phyloP scores from a whole-genome alignment of 2,888 invertebrate genomes.

The Andrena bucephala region DNA sequence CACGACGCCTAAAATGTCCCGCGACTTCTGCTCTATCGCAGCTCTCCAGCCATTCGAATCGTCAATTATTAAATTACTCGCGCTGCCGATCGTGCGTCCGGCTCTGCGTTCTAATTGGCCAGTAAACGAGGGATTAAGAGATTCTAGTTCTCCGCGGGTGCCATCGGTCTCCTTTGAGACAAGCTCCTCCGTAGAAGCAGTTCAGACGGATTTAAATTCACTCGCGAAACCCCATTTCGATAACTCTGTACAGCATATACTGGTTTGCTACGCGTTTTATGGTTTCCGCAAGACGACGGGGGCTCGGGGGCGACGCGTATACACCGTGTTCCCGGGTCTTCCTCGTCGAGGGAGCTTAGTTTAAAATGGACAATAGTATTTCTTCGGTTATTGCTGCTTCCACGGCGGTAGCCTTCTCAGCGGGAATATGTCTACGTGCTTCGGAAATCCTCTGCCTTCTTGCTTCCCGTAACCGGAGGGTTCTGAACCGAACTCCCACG shows the following conservation, averaged over 20 bases:
- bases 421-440: background rate
- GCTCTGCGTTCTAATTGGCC: constrained; percentile 27
- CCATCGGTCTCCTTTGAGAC: background rate
- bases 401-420: background rate
- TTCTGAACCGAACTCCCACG: background rate
- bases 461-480: background rate
- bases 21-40: background rate
- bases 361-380: background rate
- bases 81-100: constrained; percentile 14
- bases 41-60: constrained; percentile 18
- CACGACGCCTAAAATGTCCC: constrained; percentile 11
- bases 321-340: too few species aligned
- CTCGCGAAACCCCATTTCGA: constrained; percentile 2
- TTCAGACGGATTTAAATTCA: background rate
- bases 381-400: background rate
- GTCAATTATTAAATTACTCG: constrained; percentile 45
- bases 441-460: background rate
- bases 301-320: too few species aligned
- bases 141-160: constrained; percentile 8
- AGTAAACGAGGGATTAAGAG: constrained; percentile 11
- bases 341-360: background rate
- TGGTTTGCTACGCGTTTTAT: background rate
- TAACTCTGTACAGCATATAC: background rate
- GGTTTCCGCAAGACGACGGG: background rate
- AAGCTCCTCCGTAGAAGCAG: background rate